Conservation (phyloP, 37 sponge, comb jelly and placozoan genomes). For the Axinella damicornis region DNA sequence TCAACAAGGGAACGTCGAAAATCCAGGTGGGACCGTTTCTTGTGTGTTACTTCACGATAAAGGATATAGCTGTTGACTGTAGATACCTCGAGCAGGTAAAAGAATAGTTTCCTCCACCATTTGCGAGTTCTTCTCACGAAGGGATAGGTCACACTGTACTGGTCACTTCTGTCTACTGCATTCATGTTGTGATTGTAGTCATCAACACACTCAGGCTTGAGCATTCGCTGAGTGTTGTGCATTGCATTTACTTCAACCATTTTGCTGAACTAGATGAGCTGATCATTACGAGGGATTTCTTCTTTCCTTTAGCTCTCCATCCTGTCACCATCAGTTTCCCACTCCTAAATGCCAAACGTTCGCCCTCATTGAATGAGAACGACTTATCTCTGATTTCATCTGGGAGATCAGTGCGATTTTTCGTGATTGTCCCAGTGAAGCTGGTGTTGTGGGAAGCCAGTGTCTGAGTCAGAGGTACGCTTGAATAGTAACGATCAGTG, state of each 20-base stretch:
- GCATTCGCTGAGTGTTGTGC: not conserved
- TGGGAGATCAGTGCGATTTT: slow-evolving; percentile 12
- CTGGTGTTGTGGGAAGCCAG: not conserved
- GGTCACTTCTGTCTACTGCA: slow-evolving; percentile 12
- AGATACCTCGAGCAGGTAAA: slow-evolving; percentile 10
- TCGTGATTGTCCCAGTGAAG: slow-evolving; percentile 7
- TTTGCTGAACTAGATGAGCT: not conserved
- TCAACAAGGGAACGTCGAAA: not conserved
- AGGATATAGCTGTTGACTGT: slow-evolving; percentile 1
- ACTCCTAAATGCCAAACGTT: not conserved
- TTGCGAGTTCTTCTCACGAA: slow-evolving; percentile 3
- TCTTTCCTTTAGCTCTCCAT: not conserved
- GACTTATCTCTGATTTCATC: not conserved
- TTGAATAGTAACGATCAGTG: not conserved
- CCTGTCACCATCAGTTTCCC: not conserved
- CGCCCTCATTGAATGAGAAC: not conserved
- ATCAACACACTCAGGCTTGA: slow-evolving; percentile 4
- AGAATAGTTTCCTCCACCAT: slow-evolving; percentile 30
- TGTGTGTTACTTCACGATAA: not conserved
- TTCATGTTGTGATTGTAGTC: slow-evolving; percentile 23
- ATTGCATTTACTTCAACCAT: not conserved
- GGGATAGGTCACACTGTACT: not conserved
- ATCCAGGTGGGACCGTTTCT: not conserved
- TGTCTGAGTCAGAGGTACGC: not conserved
- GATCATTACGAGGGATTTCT: not conserved